Conservation (phyloP, 2,888 invertebrate genomes). For the Yponomeuta malinellus region DNA sequence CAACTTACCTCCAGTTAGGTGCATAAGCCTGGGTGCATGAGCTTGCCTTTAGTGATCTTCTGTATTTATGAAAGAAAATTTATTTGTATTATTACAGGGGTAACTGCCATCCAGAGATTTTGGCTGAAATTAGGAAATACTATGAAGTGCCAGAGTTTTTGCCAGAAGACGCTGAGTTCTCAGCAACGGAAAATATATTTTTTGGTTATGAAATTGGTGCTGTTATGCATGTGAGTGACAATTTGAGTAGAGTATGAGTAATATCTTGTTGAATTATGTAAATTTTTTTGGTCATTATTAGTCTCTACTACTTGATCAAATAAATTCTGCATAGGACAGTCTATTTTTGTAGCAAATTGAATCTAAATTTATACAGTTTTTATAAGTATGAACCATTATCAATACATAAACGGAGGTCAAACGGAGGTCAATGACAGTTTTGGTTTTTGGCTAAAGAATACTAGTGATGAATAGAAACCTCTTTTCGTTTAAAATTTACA, state of each 20-base stretch:
- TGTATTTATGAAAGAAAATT: no score
- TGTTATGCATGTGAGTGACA: conserved; percentile 86
- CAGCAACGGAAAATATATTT: conserved; percentile 92
- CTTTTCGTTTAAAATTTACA: neutral
- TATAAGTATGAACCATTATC: neutral
- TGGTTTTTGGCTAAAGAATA: no score
- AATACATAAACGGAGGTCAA: no score
- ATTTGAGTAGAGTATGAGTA: neutral
- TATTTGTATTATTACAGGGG: conserved; percentile 72
- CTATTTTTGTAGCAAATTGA: no score
- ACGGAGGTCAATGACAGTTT: neutral
- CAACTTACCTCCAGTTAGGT: no score
- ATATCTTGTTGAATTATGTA: no score
- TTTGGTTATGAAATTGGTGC: conserved; percentile 94
- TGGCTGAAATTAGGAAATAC: conserved; percentile 82
- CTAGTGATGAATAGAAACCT: no score
- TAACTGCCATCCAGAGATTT: conserved; percentile 89
- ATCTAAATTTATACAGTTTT: neutral
- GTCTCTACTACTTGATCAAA: no score
- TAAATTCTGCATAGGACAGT: no score
- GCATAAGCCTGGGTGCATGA: no score
- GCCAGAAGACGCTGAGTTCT: conserved; percentile 91
- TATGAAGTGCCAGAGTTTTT: conserved; percentile 90
- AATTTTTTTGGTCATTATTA: no score
- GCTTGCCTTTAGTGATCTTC: no score